Percentiles rank a stretch among this genome's conserved stretches.
Conservation (phyloP, 2,888 invertebrate genomes). For the Acanthacorydalis orientalis region DNA sequence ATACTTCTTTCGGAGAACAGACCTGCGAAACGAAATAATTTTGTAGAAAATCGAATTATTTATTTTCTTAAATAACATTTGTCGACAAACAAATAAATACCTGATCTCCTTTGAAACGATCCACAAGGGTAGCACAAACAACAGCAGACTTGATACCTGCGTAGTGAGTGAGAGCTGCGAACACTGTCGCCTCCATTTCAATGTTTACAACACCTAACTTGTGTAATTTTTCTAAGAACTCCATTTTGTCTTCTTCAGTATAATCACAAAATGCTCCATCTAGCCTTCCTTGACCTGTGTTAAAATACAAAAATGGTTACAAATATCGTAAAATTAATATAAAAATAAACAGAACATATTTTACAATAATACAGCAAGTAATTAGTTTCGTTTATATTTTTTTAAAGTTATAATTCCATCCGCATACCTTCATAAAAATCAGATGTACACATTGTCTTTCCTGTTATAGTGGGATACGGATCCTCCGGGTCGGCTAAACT, state of each 20-base stretch:
- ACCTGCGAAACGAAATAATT: conserved; percentile 37
- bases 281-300: conserved; percentile 73
- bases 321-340: too few relatives aligned
- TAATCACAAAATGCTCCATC: conserved; percentile 97
- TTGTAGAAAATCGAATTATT: background rate
- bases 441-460: conserved; percentile 90
- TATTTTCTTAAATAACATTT: background rate
- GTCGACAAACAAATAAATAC: conserved; percentile 34
- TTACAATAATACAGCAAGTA: background rate
- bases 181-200: conserved; percentile 92
- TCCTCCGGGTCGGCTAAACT: conserved; percentile 57
- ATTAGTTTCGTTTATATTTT: background rate
- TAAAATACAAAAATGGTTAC: conserved; percentile 2
- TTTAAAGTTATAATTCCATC: background rate
- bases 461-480: conserved; percentile 73
- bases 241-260: conserved; percentile 76
- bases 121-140: conserved; percentile 81
- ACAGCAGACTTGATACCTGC: conserved; percentile 89
- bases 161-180: conserved; percentile 84
- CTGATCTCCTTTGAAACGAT: conserved; percentile 89
- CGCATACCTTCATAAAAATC: conserved; percentile 89
- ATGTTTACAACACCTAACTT: conserved; percentile 80
- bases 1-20: conserved; percentile 68
- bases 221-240: conserved; percentile 60
- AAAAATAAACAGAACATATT: background rate